Conservation (phyloP, 2,888 invertebrate species). For the Folsomia manolachei region DNA sequence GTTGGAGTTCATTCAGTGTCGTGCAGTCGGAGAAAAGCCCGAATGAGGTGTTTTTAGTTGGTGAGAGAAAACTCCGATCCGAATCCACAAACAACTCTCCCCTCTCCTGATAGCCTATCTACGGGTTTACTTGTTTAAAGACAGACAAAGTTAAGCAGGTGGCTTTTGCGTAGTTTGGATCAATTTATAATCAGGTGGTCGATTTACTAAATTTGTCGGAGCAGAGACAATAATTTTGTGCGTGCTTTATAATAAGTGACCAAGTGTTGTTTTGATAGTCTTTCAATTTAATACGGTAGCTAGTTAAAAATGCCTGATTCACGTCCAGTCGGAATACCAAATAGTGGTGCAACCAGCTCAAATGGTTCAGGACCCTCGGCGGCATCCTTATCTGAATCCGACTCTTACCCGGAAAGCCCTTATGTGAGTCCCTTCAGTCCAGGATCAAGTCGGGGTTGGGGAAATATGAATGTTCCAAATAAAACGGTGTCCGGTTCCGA, state of each 20-base stretch:
- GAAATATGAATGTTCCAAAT: constrained; percentile 48
- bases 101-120: too few species aligned
- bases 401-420: constrained; percentile 47
- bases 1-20: too few species aligned
- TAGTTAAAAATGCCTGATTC: constrained; percentile 45
- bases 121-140: too few species aligned
- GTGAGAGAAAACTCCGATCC: too few species aligned
- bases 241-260: too few species aligned
- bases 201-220: neutral
- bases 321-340: constrained; percentile 49
- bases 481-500: neutral
- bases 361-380: constrained; percentile 19
- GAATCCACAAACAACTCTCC: too few species aligned
- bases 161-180: too few species aligned
- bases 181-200: too few species aligned
- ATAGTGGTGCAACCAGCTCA: constrained; percentile 21
- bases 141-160: too few species aligned
- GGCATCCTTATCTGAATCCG: constrained; percentile 43
- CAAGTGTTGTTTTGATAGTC: too few species aligned
- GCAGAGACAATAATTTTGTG: neutral
- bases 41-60: too few species aligned
- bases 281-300: neutral
- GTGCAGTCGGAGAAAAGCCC: too few species aligned
- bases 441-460: constrained; percentile 36
- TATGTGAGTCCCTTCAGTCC: constrained; percentile 47